Evolutionary conservation across 2,888 invertebrate species (phyloP).

Genomic region (Caenorhabditis macrosperma): DNA sequence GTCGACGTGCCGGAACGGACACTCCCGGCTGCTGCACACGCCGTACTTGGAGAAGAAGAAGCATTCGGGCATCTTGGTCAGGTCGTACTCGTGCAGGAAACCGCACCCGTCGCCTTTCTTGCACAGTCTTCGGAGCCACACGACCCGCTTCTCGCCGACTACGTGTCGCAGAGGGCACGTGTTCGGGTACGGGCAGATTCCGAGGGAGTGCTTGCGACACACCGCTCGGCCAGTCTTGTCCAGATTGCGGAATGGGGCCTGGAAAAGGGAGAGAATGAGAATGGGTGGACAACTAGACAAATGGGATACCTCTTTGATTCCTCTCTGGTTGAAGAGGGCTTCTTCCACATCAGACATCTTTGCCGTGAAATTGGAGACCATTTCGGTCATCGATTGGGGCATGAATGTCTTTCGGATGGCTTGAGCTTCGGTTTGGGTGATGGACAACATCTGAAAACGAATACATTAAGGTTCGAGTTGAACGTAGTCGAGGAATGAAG

Average conservation of each 20-base stretch:
- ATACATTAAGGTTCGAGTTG: too few species aligned
- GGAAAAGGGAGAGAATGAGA: constrained; percentile 77
- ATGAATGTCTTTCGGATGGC: constrained; percentile 25
- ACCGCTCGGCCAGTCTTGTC: constrained; percentile 88
- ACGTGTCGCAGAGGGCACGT: constrained; percentile 97
- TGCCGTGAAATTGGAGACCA: constrained; percentile 47
- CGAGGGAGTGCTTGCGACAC: constrained; percentile 71
- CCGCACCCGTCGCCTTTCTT: constrained; percentile 99
- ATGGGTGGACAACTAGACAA: too few species aligned
- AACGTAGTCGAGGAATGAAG: too few species aligned
- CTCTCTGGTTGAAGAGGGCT: constrained; percentile 95
- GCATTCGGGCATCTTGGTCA: constrained; percentile 99
- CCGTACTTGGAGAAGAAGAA: constrained; percentile 99
- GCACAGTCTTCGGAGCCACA: constrained; percentile 97
- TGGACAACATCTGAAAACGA: constrained; percentile 47
- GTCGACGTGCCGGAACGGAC: constrained; percentile 98
- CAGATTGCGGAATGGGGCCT: constrained; percentile 98
- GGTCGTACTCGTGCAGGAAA: constrained; percentile 99
- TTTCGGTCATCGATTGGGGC: constrained; percentile 56
- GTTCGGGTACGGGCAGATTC: constrained; percentile 83
- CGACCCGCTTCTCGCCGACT: constrained; percentile 95
- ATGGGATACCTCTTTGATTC: constrained; percentile 87
- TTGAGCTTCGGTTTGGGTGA: constrained; percentile 37
- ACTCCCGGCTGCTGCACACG: constrained; percentile 98
- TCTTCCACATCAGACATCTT: constrained; percentile 95